Percentiles rank a stretch among this genome's conserved stretches.
Evolutionary conservation across 2,797 vertebrate species (phyloP).

Genomic region (Alcedo quadribrachys): DNA sequence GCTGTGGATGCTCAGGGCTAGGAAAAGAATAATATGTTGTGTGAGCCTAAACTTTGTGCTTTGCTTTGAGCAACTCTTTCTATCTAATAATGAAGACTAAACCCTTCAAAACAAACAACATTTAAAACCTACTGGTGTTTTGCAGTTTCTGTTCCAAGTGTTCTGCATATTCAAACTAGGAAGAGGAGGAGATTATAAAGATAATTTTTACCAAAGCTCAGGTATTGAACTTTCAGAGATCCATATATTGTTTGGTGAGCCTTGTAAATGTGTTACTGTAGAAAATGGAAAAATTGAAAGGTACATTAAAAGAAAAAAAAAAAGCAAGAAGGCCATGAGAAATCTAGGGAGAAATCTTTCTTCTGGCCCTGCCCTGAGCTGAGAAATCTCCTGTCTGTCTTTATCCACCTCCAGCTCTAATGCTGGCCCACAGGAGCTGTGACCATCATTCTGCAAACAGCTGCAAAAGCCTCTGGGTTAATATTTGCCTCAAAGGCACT

Average conservation of each 20-base stretch:
- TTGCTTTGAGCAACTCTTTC: background rate
- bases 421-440: background rate
- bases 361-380: background rate
- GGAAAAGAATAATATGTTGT: background rate
- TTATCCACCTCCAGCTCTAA: background rate
- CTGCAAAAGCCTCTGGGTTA: background rate
- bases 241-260: background rate
- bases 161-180: background rate
- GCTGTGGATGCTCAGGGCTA: background rate
- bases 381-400: background rate
- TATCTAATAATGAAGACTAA: background rate
- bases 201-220: no score
- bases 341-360: background rate
- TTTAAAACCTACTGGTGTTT: background rate
- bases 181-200: background rate
- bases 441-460: background rate
- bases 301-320: background rate
- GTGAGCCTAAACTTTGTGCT: background rate
- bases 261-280: background rate
- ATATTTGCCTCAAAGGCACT: rapidly evolving
- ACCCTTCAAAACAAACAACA: background rate
- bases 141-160: background rate
- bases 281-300: background rate
- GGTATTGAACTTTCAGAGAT: background rate
- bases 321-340: background rate